Base-by-base conservation (phyloP, 2,888 invertebrate species). In the Rotaria magnacalcarata region DNA sequence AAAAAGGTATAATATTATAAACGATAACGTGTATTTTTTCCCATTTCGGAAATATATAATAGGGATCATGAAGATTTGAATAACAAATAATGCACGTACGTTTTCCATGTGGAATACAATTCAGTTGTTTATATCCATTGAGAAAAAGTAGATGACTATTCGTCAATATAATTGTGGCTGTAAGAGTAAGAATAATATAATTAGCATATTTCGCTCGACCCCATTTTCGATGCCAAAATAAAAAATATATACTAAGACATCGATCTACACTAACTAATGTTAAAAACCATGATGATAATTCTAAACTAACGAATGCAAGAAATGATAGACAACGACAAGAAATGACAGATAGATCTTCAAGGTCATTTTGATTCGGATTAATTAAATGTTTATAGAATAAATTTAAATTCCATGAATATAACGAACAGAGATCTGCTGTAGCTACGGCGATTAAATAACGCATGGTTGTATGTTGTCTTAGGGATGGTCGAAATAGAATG, bases 351-450 rank as follows among this genome's bases (percentile, higher is more conserved):
- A 85, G 24, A 34, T 86, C 86, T 85, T 86, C 86, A n/a, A 86
- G n/a, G 43, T 86, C 86, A 58, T 85, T 60, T 58, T 85, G 85
- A 80, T 85, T 34, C 7, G 86, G 80, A 80, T 80, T 86, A 11
- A 86, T n/a, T 19, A 85, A 56, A 50, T 86, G 85, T 84, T 86
- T 86, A 60, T 58, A 86, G 50, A 85, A 85, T 52, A 85, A 84
- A 54, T 86, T 86, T 47, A 86, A 86, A 85, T 86, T 86, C 86
- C 86, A 86, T 47, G 75, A 75, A 50, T 86, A 86, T 14, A 86
- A 52, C 34, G 85, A 56, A 41, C 85, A 21, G n/a, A 84, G 50
- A 56, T 86, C 86, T 7, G 84, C 75, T 16, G 85, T 14, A 47
- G 86, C 85, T 16, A 85, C 41, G 11, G 85, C 50, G 4, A 75